Conservation (phyloP, 2,797 vertebrate genomes). For the Trachops cirrhosus region DNA sequence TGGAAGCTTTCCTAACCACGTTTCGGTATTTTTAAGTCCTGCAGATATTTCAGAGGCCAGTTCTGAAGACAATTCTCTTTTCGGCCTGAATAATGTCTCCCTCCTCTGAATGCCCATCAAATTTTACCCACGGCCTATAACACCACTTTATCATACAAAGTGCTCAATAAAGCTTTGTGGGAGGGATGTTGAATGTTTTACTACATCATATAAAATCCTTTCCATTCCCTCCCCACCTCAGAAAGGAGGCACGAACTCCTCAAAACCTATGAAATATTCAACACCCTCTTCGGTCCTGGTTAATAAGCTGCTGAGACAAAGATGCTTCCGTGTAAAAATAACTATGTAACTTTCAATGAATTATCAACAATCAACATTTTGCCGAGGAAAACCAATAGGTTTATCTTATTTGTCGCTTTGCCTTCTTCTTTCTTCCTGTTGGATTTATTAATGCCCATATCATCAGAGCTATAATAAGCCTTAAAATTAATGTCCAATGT, state of each 20-base stretch:
- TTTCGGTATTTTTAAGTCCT: background rate
- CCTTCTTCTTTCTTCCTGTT: constrained; percentile 62
- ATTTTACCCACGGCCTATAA: constrained; percentile 13
- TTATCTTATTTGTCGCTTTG: background rate
- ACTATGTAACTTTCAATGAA: constrained; percentile 65
- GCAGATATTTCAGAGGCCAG: background rate
- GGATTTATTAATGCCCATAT: constrained; percentile 73
- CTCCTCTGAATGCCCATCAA: background rate
- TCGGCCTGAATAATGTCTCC: background rate
- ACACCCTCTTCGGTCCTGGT: constrained; percentile 9
- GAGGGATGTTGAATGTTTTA: constrained; percentile 35
- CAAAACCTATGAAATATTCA: constrained; percentile 67
- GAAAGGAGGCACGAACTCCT: constrained; percentile 44
- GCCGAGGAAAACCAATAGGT: constrained; percentile 62
- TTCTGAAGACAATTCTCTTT: constrained; percentile 34
- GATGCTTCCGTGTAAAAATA: constrained; percentile 48
- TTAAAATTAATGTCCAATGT: constrained; percentile 77
- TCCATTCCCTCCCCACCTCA: background rate
- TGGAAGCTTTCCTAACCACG: background rate
- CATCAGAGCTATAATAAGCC: constrained; percentile 76
- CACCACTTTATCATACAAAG: constrained; percentile 41
- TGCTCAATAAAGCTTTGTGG: constrained; percentile 9
- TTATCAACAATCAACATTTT: constrained; percentile 63
- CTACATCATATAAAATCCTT: constrained; percentile 27
- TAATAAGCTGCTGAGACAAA: constrained; percentile 51